Conservation (phyloP, 2,888 invertebrate genomes). For the Pocota personata region DNA sequence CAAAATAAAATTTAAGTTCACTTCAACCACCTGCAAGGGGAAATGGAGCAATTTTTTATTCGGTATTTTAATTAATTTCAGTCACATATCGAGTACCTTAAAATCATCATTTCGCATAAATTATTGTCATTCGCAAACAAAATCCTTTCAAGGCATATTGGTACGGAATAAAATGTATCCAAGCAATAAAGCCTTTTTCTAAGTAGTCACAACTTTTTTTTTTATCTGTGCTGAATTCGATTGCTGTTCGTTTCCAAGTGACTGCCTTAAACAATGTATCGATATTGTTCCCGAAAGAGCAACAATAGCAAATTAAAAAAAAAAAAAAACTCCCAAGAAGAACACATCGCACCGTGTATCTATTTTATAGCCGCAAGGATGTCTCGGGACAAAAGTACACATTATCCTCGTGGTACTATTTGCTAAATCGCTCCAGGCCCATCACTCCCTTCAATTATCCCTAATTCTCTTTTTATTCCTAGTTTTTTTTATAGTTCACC, state of each 20-base stretch:
- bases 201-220: not conserved
- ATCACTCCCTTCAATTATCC: constrained; percentile 49
- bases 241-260: constrained; percentile 3
- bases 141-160: no score
- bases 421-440: constrained; percentile 44
- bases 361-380: constrained; percentile 51
- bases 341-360: constrained; percentile 22
- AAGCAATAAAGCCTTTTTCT: no score
- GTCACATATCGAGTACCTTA: constrained; percentile 67
- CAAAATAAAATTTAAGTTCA: constrained; percentile 30
- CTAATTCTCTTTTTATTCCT: constrained; percentile 32
- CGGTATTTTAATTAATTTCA: constrained; percentile 53
- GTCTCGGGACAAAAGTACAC: constrained; percentile 65
- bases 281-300: not conserved
- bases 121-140: no score
- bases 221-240: not conserved
- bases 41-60: constrained; percentile 49
- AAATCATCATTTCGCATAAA: no score
- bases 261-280: constrained; percentile 8
- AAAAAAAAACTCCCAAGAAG: constrained; percentile 49
- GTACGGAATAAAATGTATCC: no score
- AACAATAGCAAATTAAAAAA: constrained; percentile 56
- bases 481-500: constrained; percentile 22
- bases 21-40: constrained; percentile 15
- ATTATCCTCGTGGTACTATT: constrained; percentile 37